A percentile compares a stretch with the other conserved stretches of the same genome.
phyloP scores from a whole-genome alignment of 2,888 invertebrate genomes.

The Andrena chrysosceles region DNA sequence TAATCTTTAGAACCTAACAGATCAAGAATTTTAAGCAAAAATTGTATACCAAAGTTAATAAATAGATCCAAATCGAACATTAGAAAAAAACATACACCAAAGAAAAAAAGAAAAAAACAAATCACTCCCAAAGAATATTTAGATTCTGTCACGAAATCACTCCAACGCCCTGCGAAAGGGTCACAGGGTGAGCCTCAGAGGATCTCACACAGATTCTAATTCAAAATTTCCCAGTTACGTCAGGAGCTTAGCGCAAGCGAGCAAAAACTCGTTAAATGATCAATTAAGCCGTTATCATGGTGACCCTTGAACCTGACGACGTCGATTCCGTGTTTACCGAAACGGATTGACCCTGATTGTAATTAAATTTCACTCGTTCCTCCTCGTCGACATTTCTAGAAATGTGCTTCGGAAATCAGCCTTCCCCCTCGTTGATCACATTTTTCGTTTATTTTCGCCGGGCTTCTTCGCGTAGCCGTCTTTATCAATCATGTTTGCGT shows the following conservation, averaged over 20 bases:
- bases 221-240: constrained; percentile 47
- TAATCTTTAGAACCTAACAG: too few species aligned
- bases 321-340: constrained; percentile 77
- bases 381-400: constrained; percentile 42
- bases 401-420: constrained; percentile 7
- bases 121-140: too few species aligned
- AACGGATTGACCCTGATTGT: constrained; percentile 72
- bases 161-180: neutral
- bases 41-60: too few species aligned
- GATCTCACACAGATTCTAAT: constrained; percentile 3
- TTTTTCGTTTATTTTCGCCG: neutral
- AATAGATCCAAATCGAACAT: too few species aligned
- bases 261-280: constrained; percentile 66
- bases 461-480: neutral
- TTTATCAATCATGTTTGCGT: constrained; percentile 21
- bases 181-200: neutral
- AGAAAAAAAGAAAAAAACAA: too few species aligned
- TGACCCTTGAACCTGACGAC: constrained; percentile 74
- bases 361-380: constrained; percentile 56
- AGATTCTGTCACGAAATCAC: too few species aligned
- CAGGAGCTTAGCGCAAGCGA: constrained; percentile 29
- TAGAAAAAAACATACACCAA: too few species aligned
- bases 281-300: constrained; percentile 73
- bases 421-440: neutral
- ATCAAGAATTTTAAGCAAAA: too few species aligned